Base-by-base conservation (phyloP, 2,797 vertebrate genomes). In the Linurgus olivaceus region DNA sequence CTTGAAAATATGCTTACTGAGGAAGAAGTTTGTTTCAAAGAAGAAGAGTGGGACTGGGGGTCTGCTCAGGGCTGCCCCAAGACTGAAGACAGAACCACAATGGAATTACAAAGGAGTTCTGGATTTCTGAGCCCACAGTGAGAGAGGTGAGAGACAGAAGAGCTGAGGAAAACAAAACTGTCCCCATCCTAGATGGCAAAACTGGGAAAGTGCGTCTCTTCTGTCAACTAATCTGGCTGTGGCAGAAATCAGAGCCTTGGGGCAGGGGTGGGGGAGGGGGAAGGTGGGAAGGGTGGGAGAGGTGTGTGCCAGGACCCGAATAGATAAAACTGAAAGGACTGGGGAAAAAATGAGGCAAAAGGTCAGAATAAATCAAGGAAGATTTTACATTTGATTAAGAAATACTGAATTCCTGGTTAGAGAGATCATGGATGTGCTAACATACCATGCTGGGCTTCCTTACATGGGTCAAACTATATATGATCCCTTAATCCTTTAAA, bases 251-350 rank as follows among this genome's bases (percentile, higher is more conserved):
- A 62, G 20, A 54, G 17, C 10, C 21, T 40, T 1, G 0, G 11
- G 9, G 17, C 2, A 2, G 17, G 8, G 10, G 1, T 4, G 10
- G 21, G 9, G 5, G 11, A 23, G 15, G 7, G 24, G 3, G 4
- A 40, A 51, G 11, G 4, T 24, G 29, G 19, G 10, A n/a, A 2
- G 13, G 23, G 23, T 25, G 21, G 6, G 28, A 21, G 23, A 9
- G 4, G 21, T 17, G 11, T 47, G 28, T n/a, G 40, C 17, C 35
- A 45, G 11, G 7, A 16, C 7, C 17, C 33, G 9, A 9, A 40
- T 17, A 55, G 33, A 31, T 55, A 13, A 18, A 71, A 9, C 28
- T 63, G 45, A 71, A 90, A 50, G 13, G 25, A 48, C 0, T 52
- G 31, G 12, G 20, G 11, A 25, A 52, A 51, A 59, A 88, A 28